These are phyloP conservation scores for Melinaea menophilus DNA, from an alignment of 2,888 invertebrate species.

Conservation along the genomic window DNA sequence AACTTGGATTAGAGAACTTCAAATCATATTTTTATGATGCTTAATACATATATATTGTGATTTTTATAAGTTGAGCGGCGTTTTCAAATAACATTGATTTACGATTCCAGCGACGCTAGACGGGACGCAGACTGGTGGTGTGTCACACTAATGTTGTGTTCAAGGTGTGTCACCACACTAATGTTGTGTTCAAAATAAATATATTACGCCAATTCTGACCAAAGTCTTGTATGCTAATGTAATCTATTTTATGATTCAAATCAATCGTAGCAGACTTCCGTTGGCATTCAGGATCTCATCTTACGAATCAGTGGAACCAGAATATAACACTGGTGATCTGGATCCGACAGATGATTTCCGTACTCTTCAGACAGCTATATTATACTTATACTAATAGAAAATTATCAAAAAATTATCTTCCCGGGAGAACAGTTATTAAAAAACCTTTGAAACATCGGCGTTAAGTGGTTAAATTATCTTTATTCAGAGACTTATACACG, in stretches of 20 bases:
- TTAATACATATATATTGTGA: slow-evolving; percentile 72
- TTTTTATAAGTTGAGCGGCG: slow-evolving; percentile 65
- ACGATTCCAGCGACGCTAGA: slow-evolving; percentile 58
- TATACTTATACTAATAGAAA: background rate
- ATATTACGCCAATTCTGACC: too few species aligned
- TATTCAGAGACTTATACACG: too few species aligned
- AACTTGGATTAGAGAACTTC: slow-evolving; percentile 68
- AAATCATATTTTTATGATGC: slow-evolving; percentile 75
- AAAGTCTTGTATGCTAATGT: too few species aligned
- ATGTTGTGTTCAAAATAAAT: slow-evolving; percentile 23
- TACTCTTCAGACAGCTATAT: slow-evolving; percentile 33
- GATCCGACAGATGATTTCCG: slow-evolving; percentile 74
- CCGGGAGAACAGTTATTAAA: too few species aligned
- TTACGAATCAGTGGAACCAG: slow-evolving; percentile 53
- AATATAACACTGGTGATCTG: slow-evolving; percentile 63
- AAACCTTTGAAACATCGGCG: too few species aligned
- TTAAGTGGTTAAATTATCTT: too few species aligned
- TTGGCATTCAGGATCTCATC: slow-evolving; percentile 45
- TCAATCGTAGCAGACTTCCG: slow-evolving; percentile 57
- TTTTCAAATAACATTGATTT: slow-evolving; percentile 73
- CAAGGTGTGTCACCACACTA: slow-evolving; percentile 24
- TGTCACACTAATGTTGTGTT: slow-evolving; percentile 17
- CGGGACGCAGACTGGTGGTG: slow-evolving; percentile 58
- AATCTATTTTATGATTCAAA: slow-evolving; percentile 3
- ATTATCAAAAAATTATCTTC: background rate